These are phyloP conservation scores for Lasioglossum morio DNA, from an alignment of 2,888 invertebrate genomes.

Conservation along the genomic window DNA sequence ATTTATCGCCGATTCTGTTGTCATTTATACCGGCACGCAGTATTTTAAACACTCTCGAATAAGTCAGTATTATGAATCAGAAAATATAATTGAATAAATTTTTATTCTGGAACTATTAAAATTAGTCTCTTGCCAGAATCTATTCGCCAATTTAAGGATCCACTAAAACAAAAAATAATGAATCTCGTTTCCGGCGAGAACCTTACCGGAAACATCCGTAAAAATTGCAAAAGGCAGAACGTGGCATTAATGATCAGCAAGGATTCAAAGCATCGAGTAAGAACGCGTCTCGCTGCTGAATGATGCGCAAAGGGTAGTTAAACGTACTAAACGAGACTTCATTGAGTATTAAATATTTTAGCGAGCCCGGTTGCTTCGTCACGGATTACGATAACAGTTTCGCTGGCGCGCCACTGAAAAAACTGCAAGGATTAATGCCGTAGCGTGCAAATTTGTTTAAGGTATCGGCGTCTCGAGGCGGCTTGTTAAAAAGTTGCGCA, in stretches of 20 bases:
- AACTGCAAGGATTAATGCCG: background rate
- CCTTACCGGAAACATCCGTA: background rate
- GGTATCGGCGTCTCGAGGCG: background rate
- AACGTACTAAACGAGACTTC: background rate
- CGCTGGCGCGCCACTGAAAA: background rate
- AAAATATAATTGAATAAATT: too few species aligned
- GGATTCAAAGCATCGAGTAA: background rate
- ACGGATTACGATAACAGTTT: background rate
- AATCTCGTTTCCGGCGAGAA: background rate
- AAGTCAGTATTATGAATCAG: too few species aligned
- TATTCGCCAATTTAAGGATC: background rate
- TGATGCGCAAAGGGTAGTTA: background rate
- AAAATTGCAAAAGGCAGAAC: background rate
- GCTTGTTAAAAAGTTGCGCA: slow-evolving; percentile 15
- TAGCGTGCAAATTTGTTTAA: slow-evolving; percentile 7
- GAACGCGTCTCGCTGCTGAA: background rate
- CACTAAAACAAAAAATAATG: background rate
- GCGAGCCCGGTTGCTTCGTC: background rate
- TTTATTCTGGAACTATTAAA: background rate
- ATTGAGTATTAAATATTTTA: background rate
- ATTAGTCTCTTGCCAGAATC: background rate
- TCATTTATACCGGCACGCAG: background rate
- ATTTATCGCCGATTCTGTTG: background rate
- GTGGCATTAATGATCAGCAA: background rate
- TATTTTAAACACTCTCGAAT: background rate